Conservation (phyloP, 1,140 invertebrate genomes). For the Megalonaias nervosa region DNA sequence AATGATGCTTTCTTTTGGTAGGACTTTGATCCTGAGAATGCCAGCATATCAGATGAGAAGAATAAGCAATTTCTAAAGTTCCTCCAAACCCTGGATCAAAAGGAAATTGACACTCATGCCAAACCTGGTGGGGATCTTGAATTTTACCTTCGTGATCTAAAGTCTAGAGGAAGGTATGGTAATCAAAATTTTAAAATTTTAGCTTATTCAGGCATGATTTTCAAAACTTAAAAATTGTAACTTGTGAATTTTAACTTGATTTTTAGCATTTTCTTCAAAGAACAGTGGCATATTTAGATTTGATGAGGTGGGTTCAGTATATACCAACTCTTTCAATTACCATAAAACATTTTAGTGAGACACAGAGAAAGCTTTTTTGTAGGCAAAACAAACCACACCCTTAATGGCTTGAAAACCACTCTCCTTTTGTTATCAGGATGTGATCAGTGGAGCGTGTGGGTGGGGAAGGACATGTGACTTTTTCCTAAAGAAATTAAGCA, state of each 20-base stretch:
- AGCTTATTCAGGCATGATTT: not conserved
- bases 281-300: not conserved
- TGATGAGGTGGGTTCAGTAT: not conserved
- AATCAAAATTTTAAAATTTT: too few species aligned
- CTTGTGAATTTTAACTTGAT: not conserved
- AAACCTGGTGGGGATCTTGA: conserved; percentile 61
- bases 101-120: conserved; percentile 44
- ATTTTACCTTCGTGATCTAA: conserved; percentile 58
- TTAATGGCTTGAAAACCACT: too few species aligned
- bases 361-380: too few species aligned
- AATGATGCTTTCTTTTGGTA: conserved; percentile 24
- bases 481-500: too few species aligned
- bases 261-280: not conserved
- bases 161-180: conserved; percentile 53
- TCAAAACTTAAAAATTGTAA: not conserved
- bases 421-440: too few species aligned
- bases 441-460: too few species aligned
- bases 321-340: not conserved
- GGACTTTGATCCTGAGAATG: conserved; percentile 47
- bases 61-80: conserved; percentile 61
- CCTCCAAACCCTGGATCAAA: conserved; percentile 49
- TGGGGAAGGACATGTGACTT: too few species aligned
- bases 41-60: conserved; percentile 56
- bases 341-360: too few species aligned
- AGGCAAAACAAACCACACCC: too few species aligned